Conservation (phyloP, 35 echinoderm and acorn worm species). For the Holothuria glaberrima region DNA sequence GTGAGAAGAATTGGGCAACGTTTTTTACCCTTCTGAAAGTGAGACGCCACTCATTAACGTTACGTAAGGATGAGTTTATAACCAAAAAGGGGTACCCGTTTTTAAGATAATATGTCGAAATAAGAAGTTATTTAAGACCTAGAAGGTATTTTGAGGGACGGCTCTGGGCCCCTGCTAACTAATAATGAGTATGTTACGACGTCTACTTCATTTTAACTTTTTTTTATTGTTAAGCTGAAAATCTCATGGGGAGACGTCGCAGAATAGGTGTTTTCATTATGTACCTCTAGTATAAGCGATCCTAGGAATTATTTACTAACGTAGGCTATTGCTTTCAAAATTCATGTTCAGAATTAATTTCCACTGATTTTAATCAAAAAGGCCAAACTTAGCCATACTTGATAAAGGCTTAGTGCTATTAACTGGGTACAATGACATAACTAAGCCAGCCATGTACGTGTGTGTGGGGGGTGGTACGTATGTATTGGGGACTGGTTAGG, state of each 20-base stretch:
- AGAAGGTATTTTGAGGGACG: not conserved
- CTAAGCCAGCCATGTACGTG: too few relatives aligned
- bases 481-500: too few relatives aligned
- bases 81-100: not conserved
- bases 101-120: not conserved
- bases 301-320: too few relatives aligned
- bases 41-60: not conserved
- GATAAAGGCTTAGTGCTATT: too few relatives aligned
- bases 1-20: not conserved
- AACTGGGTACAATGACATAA: too few relatives aligned
- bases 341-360: too few relatives aligned
- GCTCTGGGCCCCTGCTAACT: not conserved
- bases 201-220: not conserved
- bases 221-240: constrained; percentile 11
- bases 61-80: constrained; percentile 16
- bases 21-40: not conserved
- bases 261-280: constrained; percentile 11
- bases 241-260: too few relatives aligned
- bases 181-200: not conserved
- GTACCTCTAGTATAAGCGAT: not conserved
- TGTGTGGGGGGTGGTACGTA: too few relatives aligned
- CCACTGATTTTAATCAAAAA: too few relatives aligned
- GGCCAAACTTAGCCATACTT: too few relatives aligned
- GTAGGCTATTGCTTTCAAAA: too few relatives aligned
- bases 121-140: constrained; percentile 1